Evolutionary conservation across 2,113 vertebrate genomes (phyloP).

Genomic region (Apaloderma vittatum): DNA sequence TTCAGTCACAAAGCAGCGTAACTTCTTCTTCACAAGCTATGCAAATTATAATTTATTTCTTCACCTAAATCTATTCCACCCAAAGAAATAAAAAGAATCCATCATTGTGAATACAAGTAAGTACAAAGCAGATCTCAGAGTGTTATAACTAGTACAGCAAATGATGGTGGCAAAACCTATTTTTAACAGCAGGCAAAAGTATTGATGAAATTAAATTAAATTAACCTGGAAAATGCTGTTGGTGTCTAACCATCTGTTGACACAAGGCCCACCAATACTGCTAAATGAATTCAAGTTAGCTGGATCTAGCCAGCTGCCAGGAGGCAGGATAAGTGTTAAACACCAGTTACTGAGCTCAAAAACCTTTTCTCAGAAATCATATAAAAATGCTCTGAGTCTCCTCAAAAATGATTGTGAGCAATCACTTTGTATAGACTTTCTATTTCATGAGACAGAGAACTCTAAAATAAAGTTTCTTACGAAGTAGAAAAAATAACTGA

Average conservation of each 20-base stretch:
- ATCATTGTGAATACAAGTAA: background rate
- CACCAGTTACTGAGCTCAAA: background rate
- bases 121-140: background rate
- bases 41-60: background rate
- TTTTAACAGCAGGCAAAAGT: background rate
- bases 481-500: background rate
- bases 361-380: background rate
- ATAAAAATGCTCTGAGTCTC: background rate
- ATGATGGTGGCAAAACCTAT: background rate
- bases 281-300: background rate
- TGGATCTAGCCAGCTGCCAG: background rate
- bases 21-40: background rate
- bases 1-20: background rate
- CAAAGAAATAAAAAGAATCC: background rate
- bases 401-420: accelerated
- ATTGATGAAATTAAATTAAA: background rate
- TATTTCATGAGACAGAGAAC: background rate
- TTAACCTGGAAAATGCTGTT: background rate
- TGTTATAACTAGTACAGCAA: background rate
- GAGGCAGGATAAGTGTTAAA: background rate
- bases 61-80: background rate
- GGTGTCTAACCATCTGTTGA: background rate
- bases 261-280: background rate
- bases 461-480: background rate
- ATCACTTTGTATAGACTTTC: background rate